Percentiles rank a stretch among this genome's conserved stretches.
Evolutionary conservation across 2,888 invertebrate genomes (phyloP).

Genomic region (Eledone cirrhosa): DNA sequence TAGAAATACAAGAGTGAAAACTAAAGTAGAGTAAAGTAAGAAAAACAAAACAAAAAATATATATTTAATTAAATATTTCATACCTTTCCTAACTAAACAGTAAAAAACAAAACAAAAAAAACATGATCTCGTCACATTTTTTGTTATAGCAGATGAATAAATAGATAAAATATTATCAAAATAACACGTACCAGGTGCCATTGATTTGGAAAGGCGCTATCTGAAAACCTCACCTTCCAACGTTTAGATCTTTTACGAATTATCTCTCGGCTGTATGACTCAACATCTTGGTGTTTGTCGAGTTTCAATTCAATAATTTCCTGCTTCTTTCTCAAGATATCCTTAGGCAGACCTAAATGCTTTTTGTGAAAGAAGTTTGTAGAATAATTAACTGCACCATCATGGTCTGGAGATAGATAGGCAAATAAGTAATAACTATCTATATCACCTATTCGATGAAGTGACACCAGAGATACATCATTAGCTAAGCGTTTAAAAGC

Average conservation of each 20-base stretch:
- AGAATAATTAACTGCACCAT: slow-evolving; percentile 18
- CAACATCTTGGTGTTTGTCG: slow-evolving; percentile 43
- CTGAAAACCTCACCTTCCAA: slow-evolving; percentile 46
- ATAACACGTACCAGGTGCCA: slow-evolving; percentile 63
- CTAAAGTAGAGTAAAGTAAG: no score
- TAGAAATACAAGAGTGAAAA: no score
- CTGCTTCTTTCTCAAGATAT: background rate
- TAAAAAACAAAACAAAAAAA: no score
- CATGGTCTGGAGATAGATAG: slow-evolving; percentile 30
- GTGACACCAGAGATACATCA: slow-evolving; percentile 40
- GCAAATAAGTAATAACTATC: slow-evolving; percentile 39
- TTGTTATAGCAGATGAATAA: background rate
- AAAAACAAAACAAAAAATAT: no score
- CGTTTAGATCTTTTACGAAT: slow-evolving; percentile 47
- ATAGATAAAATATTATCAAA: background rate
- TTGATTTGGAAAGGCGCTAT: slow-evolving; percentile 56
- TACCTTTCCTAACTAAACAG: no score
- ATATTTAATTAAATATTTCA: no score
- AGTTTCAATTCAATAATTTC: slow-evolving; percentile 40
- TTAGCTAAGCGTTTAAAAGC: slow-evolving; percentile 36
- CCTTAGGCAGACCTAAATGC: slow-evolving; percentile 28
- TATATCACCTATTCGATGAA: slow-evolving; percentile 45
- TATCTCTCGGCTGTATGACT: slow-evolving; percentile 54
- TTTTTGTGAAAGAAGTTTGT: background rate
- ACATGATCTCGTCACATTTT: no score